phyloP scores from a whole-genome alignment of 2,888 invertebrate genomes.

The Baronia brevicornis region DNA sequence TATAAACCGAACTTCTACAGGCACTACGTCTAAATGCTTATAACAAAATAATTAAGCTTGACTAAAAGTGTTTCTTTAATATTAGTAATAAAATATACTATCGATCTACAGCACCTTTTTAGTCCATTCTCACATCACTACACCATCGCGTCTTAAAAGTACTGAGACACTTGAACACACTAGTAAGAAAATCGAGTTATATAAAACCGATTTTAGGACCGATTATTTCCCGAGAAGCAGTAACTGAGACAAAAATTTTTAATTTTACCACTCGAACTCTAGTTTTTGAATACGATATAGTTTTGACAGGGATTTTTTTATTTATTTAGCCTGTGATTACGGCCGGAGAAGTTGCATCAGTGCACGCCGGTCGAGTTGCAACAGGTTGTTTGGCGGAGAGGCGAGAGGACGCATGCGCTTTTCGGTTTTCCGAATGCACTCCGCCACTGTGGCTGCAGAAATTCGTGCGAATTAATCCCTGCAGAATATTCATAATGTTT shows the following conservation, averaged over 20 bases:
- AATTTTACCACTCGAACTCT: slow-evolving; percentile 20
- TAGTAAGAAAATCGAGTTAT: slow-evolving; percentile 35
- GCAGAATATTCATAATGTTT: background rate
- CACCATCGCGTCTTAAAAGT: slow-evolving; percentile 44
- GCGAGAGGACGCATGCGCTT: slow-evolving; percentile 50
- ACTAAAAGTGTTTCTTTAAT: no score
- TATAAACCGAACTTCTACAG: no score
- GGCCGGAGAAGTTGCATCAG: slow-evolving; percentile 59
- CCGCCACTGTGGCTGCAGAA: slow-evolving; percentile 48
- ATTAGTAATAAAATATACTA: slow-evolving; percentile 32
- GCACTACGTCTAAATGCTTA: no score
- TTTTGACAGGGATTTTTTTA: slow-evolving; percentile 27
- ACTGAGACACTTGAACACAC: slow-evolving; percentile 47
- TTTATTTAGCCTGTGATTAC: slow-evolving; percentile 44
- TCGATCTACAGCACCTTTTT: slow-evolving; percentile 45
- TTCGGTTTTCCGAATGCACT: slow-evolving; percentile 38
- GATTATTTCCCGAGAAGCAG: slow-evolving; percentile 1
- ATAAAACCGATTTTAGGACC: slow-evolving; percentile 4
- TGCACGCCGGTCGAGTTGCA: slow-evolving; percentile 69
- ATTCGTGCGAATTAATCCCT: background rate
- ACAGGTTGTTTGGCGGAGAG: slow-evolving; percentile 68
- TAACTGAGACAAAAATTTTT: slow-evolving; percentile 25
- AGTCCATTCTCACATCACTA: slow-evolving; percentile 55
- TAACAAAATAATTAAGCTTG: no score
- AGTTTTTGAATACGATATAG: slow-evolving; percentile 17